Conservation (phyloP, 2,797 vertebrate species). For the Cossypha polioptera region DNA sequence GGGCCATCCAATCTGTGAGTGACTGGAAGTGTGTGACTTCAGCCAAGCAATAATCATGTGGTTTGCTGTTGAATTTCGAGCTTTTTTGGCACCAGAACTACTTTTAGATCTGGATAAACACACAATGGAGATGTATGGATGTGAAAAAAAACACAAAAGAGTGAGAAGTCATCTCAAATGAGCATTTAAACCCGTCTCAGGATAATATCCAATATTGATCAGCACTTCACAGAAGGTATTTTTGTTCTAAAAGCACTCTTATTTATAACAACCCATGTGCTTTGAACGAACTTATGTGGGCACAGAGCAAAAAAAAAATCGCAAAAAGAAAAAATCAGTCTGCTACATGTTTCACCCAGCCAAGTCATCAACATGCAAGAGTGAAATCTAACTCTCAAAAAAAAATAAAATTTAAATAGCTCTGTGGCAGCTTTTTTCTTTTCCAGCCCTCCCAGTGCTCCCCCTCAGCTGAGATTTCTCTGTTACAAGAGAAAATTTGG, state of each 20-base stretch:
- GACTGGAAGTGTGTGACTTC: background rate
- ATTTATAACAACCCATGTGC: conserved; percentile 39
- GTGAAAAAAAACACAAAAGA: background rate
- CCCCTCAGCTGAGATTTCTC: background rate
- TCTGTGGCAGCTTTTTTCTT: background rate
- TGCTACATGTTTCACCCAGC: background rate
- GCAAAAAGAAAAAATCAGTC: background rate
- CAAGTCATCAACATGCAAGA: background rate
- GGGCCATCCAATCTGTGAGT: background rate
- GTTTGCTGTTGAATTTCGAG: background rate
- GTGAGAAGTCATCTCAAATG: background rate
- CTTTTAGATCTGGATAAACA: conserved; percentile 1
- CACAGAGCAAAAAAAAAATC: background rate
- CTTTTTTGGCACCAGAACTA: conserved; percentile 9
- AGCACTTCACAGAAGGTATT: background rate
- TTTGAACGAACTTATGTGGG: background rate
- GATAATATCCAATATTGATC: background rate
- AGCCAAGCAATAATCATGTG: background rate
- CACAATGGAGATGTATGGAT: background rate
- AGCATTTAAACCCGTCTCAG: background rate
- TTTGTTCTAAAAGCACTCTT: background rate
- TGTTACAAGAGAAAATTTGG: background rate
- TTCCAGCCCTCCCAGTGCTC: background rate
- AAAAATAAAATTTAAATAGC: background rate
- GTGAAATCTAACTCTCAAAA: background rate